Evolutionary conservation across 2,888 invertebrate genomes (phyloP).

Genomic region (Lobophora halterata): DNA sequence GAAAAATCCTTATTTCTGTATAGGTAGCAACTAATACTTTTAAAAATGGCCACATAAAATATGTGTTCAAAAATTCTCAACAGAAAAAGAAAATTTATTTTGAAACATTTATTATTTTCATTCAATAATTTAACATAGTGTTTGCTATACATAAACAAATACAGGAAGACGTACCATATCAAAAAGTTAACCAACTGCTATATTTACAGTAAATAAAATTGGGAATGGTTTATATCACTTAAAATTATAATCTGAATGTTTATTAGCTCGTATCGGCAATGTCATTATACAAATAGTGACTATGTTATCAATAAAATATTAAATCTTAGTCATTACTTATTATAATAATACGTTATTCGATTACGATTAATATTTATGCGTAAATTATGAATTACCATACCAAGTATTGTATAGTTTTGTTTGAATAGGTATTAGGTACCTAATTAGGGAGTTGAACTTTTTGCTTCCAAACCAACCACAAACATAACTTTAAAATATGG

Average conservation of each 20-base stretch:
- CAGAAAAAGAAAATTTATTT: conserved; percentile 42
- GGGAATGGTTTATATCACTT: conserved; percentile 26
- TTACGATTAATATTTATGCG: too few species aligned
- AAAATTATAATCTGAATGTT: conserved; percentile 8
- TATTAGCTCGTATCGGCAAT: background rate
- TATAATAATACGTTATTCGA: too few species aligned
- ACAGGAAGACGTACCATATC: conserved; percentile 72
- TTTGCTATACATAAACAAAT: conserved; percentile 71
- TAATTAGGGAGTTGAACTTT: too few species aligned
- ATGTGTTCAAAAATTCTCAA: background rate
- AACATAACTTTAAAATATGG: conserved; percentile 44
- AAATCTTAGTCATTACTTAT: background rate
- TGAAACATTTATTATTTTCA: conserved; percentile 74
- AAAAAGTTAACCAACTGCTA: conserved; percentile 48
- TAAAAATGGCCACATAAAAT: too few species aligned
- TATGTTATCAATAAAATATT: background rate
- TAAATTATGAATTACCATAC: too few species aligned
- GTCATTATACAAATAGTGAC: background rate
- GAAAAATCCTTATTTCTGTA: too few species aligned
- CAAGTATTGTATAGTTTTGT: too few species aligned
- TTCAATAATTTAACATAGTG: conserved; percentile 78
- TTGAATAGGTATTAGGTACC: too few species aligned
- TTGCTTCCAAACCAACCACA: too few species aligned
- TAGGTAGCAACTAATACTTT: too few species aligned
- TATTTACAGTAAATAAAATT: conserved; percentile 59